Base-by-base conservation (phyloP, 2,888 invertebrate species). In the Drosophila paramelanica region DNA sequence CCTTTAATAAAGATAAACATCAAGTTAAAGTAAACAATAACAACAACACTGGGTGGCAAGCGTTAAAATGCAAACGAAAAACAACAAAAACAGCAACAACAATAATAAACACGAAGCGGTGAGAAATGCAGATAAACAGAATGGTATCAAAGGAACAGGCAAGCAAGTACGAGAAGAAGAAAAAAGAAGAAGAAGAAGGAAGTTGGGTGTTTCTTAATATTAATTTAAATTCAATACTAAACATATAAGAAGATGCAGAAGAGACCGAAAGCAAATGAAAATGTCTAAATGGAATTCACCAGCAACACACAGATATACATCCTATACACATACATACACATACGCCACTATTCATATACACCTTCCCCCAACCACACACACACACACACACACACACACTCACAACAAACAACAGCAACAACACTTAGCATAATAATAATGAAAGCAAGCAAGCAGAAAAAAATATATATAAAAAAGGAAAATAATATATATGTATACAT, bases 221-320 rank as follows among this genome's bases (percentile, higher is more conserved):
- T 87, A 83, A 84, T 75, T 83, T 75, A 81, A 88, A 88, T 75
- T 78, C 87, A 81, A 88, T 85, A 80, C 71, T 79, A 81, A 80
- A 79, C 52, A 60, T 73, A 52, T 81, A 83, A 77, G 73, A 53
- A 62, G 53, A 49, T 33, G 51, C 57, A 53, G 46, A 60, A 56
- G 47, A 60, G 45, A 60, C 50, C 47, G 53, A 47, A 56, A 72
- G 46, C 47, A 66, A 64, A 47, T 50, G 56, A 67, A 57, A 67
- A 53, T 73, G 73, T 64, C 57, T 55, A 78, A 67, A 66, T 53
- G 52, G 45, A 60, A 61, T 53, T 67, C 53, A 80, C 57, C 72
- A 67, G 49, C 66, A 47, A 45, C 42, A 25, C 33, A 20, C 10
- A 20, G 41, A 20, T 20, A 20, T 17, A 23, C 42, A 33, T 14